Conservation (phyloP, 2,888 invertebrate genomes). For the Alviniconcha strummeri region DNA sequence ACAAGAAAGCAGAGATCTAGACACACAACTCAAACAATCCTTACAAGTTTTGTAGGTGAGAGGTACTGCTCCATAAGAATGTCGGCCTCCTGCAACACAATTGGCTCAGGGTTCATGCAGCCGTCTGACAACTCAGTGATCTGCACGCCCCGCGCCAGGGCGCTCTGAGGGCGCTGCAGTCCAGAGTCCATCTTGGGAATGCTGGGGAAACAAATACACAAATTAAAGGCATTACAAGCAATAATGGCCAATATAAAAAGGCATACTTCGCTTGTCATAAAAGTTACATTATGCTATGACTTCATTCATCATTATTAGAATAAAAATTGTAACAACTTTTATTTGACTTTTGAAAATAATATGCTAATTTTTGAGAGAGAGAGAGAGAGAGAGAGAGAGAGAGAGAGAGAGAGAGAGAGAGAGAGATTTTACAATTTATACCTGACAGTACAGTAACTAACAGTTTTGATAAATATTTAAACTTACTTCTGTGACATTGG, state of each 20-base stretch:
- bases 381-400: not conserved
- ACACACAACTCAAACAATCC: not conserved
- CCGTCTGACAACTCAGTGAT: constrained; percentile 70
- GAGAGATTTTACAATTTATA: too few species aligned
- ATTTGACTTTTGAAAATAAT: too few species aligned
- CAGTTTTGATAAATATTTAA: too few species aligned
- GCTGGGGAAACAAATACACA: constrained; percentile 30
- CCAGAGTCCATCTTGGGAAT: constrained; percentile 46
- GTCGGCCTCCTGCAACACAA: constrained; percentile 69
- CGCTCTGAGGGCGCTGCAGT: constrained; percentile 62
- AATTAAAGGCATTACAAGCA: too few species aligned
- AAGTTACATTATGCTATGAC: too few species aligned
- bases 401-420: not conserved
- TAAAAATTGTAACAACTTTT: too few species aligned
- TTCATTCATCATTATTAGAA: too few species aligned
- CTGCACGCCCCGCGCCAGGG: constrained; percentile 70
- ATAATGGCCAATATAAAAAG: not conserved
- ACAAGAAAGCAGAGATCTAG: not conserved
- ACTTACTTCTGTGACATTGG: constrained; percentile 30
- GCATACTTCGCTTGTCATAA: not conserved
- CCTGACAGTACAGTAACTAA: not conserved
- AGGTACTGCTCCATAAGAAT: constrained; percentile 71
- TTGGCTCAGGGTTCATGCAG: constrained; percentile 72
- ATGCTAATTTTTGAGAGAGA: not conserved
- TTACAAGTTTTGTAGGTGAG: constrained; percentile 72